Percentiles rank a stretch among this genome's conserved stretches.
Evolutionary conservation across 92 coral and sea anemone genomes (phyloP).

Genomic region (Isaurus tuberculatus): DNA sequence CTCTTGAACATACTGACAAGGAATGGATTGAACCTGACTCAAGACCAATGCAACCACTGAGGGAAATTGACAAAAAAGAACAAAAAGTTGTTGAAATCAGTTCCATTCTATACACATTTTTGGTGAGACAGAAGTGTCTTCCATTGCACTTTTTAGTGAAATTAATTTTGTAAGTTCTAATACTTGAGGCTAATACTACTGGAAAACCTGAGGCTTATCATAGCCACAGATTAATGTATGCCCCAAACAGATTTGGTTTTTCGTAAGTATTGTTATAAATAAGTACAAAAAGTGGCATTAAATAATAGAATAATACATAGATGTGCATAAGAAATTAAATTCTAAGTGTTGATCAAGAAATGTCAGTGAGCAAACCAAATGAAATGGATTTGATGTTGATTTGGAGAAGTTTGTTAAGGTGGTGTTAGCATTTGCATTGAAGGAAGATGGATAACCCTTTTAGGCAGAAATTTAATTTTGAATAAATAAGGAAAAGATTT

Average conservation of each 20-base stretch:
- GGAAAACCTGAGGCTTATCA: conserved; percentile 49
- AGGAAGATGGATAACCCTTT: background rate
- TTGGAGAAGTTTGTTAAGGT: background rate
- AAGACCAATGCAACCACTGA: conserved; percentile 41
- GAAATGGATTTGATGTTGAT: conserved; percentile 6
- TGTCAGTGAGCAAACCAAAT: background rate
- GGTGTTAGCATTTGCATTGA: background rate
- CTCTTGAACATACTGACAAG: conserved; percentile 45
- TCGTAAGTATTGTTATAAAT: conserved; percentile 2
- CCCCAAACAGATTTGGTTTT: conserved; percentile 11
- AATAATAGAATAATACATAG: background rate
- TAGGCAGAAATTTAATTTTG: background rate
- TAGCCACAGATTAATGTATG: conserved; percentile 55
- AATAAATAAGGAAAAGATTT: background rate
- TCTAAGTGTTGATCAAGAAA: conserved; percentile 5
- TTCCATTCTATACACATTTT: conserved; percentile 45
- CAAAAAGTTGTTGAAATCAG: conserved; percentile 25
- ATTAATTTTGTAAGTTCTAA: background rate
- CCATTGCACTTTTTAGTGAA: background rate
- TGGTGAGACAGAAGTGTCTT: conserved; percentile 25
- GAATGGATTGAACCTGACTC: conserved; percentile 40
- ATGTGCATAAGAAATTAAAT: background rate
- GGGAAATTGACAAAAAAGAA: conserved; percentile 27
- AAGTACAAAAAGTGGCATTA: conserved; percentile 1
- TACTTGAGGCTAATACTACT: background rate